Base-by-base conservation (phyloP, 2,888 invertebrate genomes). In the Brachypterus glaber region DNA sequence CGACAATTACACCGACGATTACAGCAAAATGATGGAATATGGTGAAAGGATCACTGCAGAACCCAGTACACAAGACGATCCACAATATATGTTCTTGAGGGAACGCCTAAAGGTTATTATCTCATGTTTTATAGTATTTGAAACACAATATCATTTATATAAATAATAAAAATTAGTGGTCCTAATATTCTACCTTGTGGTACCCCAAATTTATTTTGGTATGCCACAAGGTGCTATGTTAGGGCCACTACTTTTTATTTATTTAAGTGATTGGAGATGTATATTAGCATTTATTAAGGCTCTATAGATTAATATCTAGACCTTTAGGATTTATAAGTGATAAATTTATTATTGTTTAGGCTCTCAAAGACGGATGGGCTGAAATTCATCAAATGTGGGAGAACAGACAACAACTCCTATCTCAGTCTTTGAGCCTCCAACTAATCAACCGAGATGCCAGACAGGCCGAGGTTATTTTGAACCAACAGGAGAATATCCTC, bases 341-440 rank as follows among this genome's bases (percentile, higher is more conserved):
- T n/a, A n/a, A n/a, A n/a, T n/a, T n/a, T n/a, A n/a, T n/a, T n/a
- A n/a, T n/a, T n/a, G n/a, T n/a, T n/a, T n/a, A n/a, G n/a, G 98
- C 97, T 0, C 71, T 99, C 37, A 91, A 96, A 66, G 95, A 96
- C 69, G 98, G 98, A 40, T 99, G 98, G 98, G 91, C 92, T 47
- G 98, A 98, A 62, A 72, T 99, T 43, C 90, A 96, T 60, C 92
- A 97, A 70, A 99, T 99, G 98, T 99, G 98, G 97, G 96, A 93
- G 66, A 97, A 96, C 70, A 70, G 97, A 18, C 96, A 98, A 63
- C 86, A 91, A 53, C 70, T 96, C 50, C 71, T 98, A 14, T 87
- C 93, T 1, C 95, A 97, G 70, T 91, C 90, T 52, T 76, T 98
- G 51, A 95, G 96, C 66, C 75, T 91, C 54, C 93, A 95, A 65